Evolutionary conservation across 2,888 invertebrate genomes (phyloP), one percentile per base, ranked within the genome.

Genomic region (Microdon myrmicae): DNA sequence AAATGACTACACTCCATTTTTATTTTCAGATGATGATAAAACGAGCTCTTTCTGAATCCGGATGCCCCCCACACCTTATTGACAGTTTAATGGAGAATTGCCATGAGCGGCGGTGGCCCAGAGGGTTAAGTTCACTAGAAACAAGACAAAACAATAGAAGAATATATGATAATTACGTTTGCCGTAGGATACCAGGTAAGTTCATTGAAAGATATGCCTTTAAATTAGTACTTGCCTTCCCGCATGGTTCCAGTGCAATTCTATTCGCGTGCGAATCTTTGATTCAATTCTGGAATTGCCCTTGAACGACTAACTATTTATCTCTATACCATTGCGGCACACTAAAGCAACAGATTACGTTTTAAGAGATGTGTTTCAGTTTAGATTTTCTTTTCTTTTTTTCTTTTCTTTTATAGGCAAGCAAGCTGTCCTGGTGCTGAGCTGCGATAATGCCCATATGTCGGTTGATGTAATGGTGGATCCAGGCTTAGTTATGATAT

Each of bases 41-140:
- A 76, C 84, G 95, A 71, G 92, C 95, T 10, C 81, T 97, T 55
- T 91, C 92, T 6, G 96, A 96, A 80, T 94, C 94, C 51, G 94
- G 95, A 16, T 96, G 96, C 76, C 96, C 96, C 2, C 87, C 91
- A 12, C 93, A 95, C 77, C 92, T 96, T 59, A 87, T 96, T 60
- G 94, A 94, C 73, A 94, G 95, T 74, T 83, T 97, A 22, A 96
- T 97, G 94, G 95, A 96, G 78, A 96, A 96, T 79, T 96, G 96
- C 67, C 97, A 97, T 78, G 96, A 97, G 79, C 82, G 96, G 56
- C 86, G 93, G 67, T 97, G 97, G 96, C 97, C 96, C 0, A 89
- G 91, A 0, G 96, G 96, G 7, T 82, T 96, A 7, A 92, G 90
- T 71, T 92, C 96, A 0, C 82, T 96, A 28, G 96, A 97, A 81